Conservation (phyloP, 2,888 invertebrate genomes). For the Lasioglossum vierecki region DNA sequence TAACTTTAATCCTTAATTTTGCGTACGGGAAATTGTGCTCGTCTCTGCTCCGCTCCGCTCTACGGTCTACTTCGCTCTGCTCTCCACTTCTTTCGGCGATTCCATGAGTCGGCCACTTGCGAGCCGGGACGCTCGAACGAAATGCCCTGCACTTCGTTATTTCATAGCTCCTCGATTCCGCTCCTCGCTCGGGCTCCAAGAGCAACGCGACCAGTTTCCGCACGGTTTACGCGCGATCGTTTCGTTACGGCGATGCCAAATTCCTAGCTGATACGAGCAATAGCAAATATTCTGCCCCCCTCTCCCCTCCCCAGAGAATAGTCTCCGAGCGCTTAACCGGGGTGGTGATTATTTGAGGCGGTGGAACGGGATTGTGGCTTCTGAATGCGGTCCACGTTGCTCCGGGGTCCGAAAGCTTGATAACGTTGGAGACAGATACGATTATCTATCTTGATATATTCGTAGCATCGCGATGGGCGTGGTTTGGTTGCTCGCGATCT, state of each 20-base stretch:
- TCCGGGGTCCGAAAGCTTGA: too few species aligned
- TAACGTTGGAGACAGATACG: too few species aligned
- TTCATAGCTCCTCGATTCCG: background rate
- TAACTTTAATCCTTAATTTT: constrained; percentile 68
- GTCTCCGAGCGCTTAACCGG: background rate
- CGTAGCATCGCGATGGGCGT: too few species aligned
- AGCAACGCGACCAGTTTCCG: background rate
- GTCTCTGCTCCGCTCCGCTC: background rate
- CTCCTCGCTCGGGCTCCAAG: background rate
- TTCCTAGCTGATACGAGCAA: background rate
- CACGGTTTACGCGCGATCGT: background rate
- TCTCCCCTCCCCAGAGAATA: background rate
- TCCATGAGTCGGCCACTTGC: background rate
- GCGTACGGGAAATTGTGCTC: constrained; percentile 28
- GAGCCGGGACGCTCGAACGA: background rate
- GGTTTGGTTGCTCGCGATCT: too few species aligned
- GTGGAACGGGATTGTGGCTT: too few species aligned
- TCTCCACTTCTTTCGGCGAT: constrained; percentile 35
- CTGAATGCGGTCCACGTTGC: too few species aligned
- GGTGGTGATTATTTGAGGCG: background rate
- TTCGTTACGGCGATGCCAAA: background rate
- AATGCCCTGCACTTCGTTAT: background rate
- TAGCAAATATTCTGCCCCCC: background rate
- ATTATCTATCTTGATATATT: too few species aligned
- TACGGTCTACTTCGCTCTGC: too few species aligned